Evolutionary conservation across 2,113 vertebrate genomes (phyloP).

Genomic region (Stigmatopora argus): DNA sequence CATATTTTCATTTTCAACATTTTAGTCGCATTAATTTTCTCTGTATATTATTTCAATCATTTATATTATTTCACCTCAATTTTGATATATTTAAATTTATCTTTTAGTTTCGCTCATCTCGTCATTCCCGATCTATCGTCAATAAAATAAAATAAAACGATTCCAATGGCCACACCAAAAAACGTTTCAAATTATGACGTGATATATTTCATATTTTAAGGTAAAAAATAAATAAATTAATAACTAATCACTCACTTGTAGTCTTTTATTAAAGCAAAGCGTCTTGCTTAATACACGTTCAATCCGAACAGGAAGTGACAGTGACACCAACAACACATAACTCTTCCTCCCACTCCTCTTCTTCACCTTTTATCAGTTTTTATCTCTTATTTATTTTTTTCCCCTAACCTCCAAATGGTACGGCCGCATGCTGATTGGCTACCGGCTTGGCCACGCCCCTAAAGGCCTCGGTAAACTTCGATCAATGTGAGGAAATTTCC

Average conservation of each 20-base stretch:
- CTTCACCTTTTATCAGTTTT: neutral
- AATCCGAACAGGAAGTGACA: neutral
- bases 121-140: no score
- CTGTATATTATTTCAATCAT: no score
- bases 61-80: no score
- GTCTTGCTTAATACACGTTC: neutral
- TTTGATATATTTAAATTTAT: no score
- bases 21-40: no score
- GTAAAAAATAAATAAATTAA: no score
- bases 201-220: no score
- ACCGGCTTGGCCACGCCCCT: slow-evolving; percentile 16
- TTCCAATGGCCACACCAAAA: no score
- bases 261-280: neutral
- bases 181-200: no score
- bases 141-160: no score
- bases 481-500: slow-evolving; percentile 18
- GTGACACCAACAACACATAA: neutral
- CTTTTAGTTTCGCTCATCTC: no score
- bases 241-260: neutral
- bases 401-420: neutral
- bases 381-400: neutral
- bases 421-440: neutral
- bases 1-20: no score
- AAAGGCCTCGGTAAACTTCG: slow-evolving; percentile 6
- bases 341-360: neutral